Conservation (phyloP, 2,888 invertebrate species). For the Agonum fuliginosum region DNA sequence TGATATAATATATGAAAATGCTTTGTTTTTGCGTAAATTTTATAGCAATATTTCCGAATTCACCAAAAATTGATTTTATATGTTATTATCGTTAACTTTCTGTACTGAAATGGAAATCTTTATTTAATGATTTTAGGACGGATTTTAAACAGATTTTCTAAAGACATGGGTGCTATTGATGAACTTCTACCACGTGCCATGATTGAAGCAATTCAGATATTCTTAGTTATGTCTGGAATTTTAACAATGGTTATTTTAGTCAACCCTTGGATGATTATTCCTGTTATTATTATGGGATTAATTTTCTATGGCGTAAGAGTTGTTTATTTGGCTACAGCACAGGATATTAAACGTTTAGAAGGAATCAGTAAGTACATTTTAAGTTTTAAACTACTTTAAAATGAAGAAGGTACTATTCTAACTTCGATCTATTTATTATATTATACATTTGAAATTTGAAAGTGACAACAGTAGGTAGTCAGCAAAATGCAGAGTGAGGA, state of each 20-base stretch:
- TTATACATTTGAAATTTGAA: too few species aligned
- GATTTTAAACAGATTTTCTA: slow-evolving; percentile 89
- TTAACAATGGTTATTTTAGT: slow-evolving; percentile 83
- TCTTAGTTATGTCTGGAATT: slow-evolving; percentile 83
- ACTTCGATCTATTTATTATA: too few species aligned
- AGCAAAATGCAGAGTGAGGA: too few species aligned
- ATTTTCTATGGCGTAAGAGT: slow-evolving; percentile 80
- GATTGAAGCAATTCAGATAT: slow-evolving; percentile 79
- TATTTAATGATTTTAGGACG: slow-evolving; percentile 75
- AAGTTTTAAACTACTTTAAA: too few species aligned
- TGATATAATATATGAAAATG: too few species aligned
- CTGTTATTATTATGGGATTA: slow-evolving; percentile 78
- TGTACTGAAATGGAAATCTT: slow-evolving; percentile 3
- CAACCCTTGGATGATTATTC: slow-evolving; percentile 80
- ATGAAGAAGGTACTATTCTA: too few species aligned
- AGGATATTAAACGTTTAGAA: slow-evolving; percentile 82
- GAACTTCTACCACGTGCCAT: slow-evolving; percentile 81
- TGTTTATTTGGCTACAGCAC: slow-evolving; percentile 82
- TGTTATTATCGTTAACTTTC: neutral
- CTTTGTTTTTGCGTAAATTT: too few species aligned
- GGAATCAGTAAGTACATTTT: slow-evolving; percentile 71
- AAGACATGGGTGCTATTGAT: slow-evolving; percentile 88
- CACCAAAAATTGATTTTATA: too few species aligned
- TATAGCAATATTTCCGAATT: too few species aligned
- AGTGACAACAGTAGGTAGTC: too few species aligned